Evolutionary conservation across 2,797 vertebrate genomes (phyloP).

Genomic region (Acanthurus leucopareius): DNA sequence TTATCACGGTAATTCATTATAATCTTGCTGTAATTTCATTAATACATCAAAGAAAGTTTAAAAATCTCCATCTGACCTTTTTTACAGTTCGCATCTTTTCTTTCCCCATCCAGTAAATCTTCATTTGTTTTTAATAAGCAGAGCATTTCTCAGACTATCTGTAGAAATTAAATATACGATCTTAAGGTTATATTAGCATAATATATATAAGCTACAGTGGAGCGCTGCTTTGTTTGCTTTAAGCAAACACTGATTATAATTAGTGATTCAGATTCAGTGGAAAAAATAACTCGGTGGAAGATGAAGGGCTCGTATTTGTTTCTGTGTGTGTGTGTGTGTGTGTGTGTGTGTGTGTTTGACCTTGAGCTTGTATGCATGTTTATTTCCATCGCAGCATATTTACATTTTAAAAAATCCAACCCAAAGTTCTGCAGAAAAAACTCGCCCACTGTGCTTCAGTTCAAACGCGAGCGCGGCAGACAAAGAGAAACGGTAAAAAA

Average conservation of each 20-base stretch:
- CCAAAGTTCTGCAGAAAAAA: not conserved
- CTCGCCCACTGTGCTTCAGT: not conserved
- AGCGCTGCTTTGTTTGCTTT: slow-evolving; percentile 13
- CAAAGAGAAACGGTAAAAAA: not conserved
- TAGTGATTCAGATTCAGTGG: slow-evolving; percentile 31
- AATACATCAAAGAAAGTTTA: slow-evolving; percentile 16
- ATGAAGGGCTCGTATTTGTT: slow-evolving; percentile 20
- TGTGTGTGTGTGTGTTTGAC: slow-evolving; percentile 22
- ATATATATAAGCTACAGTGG: slow-evolving; percentile 6
- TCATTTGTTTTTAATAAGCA: slow-evolving; percentile 28
- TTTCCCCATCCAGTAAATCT: slow-evolving; percentile 8
- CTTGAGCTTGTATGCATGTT: slow-evolving; percentile 31
- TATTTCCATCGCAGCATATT: slow-evolving; percentile 19
- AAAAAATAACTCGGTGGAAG: not conserved
- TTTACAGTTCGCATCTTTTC: slow-evolving; percentile 10
- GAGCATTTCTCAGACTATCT: slow-evolving; percentile 10
- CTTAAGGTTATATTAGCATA: slow-evolving; percentile 47
- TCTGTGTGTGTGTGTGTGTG: not conserved
- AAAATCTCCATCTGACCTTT: slow-evolving; percentile 37
- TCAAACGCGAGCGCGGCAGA: not conserved
- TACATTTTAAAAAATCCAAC: not conserved
- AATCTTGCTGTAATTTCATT: slow-evolving; percentile 29
- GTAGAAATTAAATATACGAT: slow-evolving; percentile 24
- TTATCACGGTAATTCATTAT: not conserved
- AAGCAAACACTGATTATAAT: slow-evolving; percentile 36